These are phyloP conservation scores for Melanotaenia boesemani DNA, from an alignment of 2,797 vertebrate species.

Conservation along the genomic window DNA sequence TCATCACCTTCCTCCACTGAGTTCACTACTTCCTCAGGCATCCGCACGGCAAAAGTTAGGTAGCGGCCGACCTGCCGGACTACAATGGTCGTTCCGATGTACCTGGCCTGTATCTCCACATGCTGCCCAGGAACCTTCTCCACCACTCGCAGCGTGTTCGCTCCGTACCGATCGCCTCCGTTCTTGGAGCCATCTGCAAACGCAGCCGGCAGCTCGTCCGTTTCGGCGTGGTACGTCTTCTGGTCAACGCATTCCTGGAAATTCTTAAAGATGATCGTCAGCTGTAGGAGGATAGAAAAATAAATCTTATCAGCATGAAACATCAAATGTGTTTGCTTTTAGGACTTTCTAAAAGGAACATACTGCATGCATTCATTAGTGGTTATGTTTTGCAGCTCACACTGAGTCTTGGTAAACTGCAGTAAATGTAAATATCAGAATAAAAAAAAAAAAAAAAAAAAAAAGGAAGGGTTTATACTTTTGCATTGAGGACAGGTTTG, in stretches of 20 bases:
- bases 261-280: slow-evolving; percentile 99
- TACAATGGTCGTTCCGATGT: slow-evolving; percentile 97
- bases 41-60: slow-evolving; percentile 95
- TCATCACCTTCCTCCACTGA: slow-evolving; percentile 92
- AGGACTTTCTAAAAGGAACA: neutral
- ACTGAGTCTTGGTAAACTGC: neutral
- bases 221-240: slow-evolving; percentile 97
- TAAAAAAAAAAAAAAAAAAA: neutral
- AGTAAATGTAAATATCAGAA: slow-evolving; percentile 30
- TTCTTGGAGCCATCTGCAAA: slow-evolving; percentile 96
- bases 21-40: slow-evolving; percentile 96
- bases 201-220: slow-evolving; percentile 92
- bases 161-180: slow-evolving; percentile 92
- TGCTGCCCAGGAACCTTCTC: slow-evolving; percentile 96
- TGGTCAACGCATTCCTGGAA: slow-evolving; percentile 98
- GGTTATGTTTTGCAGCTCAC: neutral
- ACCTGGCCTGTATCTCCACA: slow-evolving; percentile 96
- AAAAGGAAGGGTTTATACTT: slow-evolving; percentile 45
- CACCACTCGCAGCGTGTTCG: slow-evolving; percentile 91
- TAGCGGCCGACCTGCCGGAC: slow-evolving; percentile 96
- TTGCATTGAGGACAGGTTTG: slow-evolving; percentile 58
- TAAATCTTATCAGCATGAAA: slow-evolving; percentile 10
- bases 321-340: neutral
- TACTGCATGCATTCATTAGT: neutral
- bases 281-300: slow-evolving; percentile 73